Evolutionary conservation across 2,797 vertebrate species (phyloP), one percentile per base, ranked within the genome.

Genomic region (Acropternis orthonyx): DNA sequence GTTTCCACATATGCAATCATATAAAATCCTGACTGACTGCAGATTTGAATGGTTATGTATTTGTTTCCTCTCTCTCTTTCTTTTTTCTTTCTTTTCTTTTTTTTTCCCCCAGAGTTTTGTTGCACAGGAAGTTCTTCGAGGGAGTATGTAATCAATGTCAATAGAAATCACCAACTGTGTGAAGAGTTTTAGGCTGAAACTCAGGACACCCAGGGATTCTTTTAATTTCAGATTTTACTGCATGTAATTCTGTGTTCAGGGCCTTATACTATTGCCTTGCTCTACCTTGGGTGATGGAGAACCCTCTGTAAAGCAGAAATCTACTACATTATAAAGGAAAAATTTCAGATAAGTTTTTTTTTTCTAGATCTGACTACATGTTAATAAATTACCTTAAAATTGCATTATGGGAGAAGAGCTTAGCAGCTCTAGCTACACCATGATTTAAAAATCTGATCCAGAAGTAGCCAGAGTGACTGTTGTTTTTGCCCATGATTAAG

Each of bases 401-500:
- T 92, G 26, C 52, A 78, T 92, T 78, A 76, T 77, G 28, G 8
- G 7, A 76, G 49, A 85, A 77, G 44, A 89, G 15, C 48, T 92
- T 73, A 86, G 58, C 55, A 56, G 17, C 17, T 79, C 12, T 74
- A 24, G 48, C 65, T 72, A 51, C 34, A 41, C 48, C 1, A 5
- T 55, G 51, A 59, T 74, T 93, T 61, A 55, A 85, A 89, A 80
- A 77, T 44, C 61, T 65, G 36, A 72, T 69, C 36, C 32, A 51
- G 83, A 84, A 54, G 78, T 44, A 85, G 61, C n/a, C 65, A 76
- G 41, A 30, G 85, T 78, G 84, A 26, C 23, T 88, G 78, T 52
- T 65, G 75, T 48, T 77, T 65, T 55, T 85, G 68, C n/a, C 78
- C 44, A 46, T 82, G 59, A 94, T 94, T 63, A 95, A 95, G 71